These are phyloP conservation scores for Nixonia krombeini DNA, from an alignment of 1,140 invertebrate genomes.

Conservation along the genomic window DNA sequence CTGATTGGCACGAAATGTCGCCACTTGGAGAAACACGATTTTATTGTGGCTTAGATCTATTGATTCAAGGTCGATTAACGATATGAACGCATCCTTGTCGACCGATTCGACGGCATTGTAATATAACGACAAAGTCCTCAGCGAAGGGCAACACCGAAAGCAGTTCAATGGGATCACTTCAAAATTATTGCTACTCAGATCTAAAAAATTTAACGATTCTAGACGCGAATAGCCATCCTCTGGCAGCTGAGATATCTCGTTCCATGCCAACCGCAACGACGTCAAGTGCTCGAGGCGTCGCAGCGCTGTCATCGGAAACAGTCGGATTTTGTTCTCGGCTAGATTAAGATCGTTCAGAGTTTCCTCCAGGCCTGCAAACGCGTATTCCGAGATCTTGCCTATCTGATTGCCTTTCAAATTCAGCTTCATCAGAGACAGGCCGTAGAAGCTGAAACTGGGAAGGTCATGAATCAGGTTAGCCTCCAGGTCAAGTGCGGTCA, in stretches of 20 bases:
- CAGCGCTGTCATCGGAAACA: constrained; percentile 85
- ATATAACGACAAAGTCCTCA: constrained; percentile 86
- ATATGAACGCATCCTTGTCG: constrained; percentile 82
- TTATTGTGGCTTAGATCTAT: constrained; percentile 91
- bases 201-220: constrained; percentile 81
- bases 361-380: constrained; percentile 86
- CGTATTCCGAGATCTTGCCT: constrained; percentile 84
- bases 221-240: constrained; percentile 81
- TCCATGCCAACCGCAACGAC: constrained; percentile 85
- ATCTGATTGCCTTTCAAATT: constrained; percentile 88
- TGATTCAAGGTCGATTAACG: constrained; percentile 82
- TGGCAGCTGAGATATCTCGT: constrained; percentile 81
- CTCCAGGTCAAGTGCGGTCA: constrained; percentile 87
- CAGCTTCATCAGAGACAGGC: constrained; percentile 84
- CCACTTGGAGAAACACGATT: constrained; percentile 80
- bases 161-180: constrained; percentile 81
- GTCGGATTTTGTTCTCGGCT: constrained; percentile 86
- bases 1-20: constrained; percentile 82
- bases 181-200: constrained; percentile 90
- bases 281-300: constrained; percentile 81
- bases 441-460: constrained; percentile 89
- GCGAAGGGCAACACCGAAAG: constrained; percentile 83
- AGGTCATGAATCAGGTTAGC: constrained; percentile 87
- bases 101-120: constrained; percentile 86
- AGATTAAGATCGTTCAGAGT: constrained; percentile 86